These are phyloP conservation scores for Tenodera sinensis DNA, from an alignment of 2,888 invertebrate species.

Conservation along the genomic window DNA sequence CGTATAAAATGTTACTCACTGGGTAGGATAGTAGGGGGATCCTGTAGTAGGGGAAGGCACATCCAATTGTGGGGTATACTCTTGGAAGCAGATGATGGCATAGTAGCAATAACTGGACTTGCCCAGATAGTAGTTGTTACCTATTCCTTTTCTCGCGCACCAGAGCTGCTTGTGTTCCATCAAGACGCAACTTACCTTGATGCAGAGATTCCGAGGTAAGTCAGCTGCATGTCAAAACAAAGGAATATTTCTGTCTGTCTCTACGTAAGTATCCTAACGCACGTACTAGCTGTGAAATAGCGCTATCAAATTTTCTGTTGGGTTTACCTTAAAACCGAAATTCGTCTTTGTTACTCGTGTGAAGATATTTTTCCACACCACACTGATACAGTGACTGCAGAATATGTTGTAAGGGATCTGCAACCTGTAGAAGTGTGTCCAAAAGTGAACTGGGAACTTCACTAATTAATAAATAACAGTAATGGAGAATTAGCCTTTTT, in stretches of 20 bases:
- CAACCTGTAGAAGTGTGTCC: neutral
- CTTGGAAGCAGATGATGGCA: conserved; percentile 17
- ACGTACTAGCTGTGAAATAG: no score
- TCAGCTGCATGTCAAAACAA: neutral
- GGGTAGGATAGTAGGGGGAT: neutral
- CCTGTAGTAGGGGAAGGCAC: neutral
- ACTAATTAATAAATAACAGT: neutral
- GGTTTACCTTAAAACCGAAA: no score
- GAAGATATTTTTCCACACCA: neutral
- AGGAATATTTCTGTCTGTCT: no score
- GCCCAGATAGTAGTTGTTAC: neutral
- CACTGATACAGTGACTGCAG: neutral
- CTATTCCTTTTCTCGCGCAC: neutral
- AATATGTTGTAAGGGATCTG: neutral
- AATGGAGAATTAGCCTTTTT: neutral
- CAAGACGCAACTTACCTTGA: neutral
- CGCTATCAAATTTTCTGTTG: no score
- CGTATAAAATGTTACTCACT: conserved; percentile 7
- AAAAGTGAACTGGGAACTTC: neutral
- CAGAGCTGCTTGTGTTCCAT: neutral
- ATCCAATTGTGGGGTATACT: conserved; percentile 22
- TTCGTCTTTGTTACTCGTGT: neutral
- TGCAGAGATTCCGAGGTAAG: neutral
- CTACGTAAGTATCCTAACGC: no score
- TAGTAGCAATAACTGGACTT: conserved; percentile 18